These are phyloP conservation scores for Tetragnatha versicolor DNA, from an alignment of 1,140 invertebrate genomes.

Conservation along the genomic window DNA sequence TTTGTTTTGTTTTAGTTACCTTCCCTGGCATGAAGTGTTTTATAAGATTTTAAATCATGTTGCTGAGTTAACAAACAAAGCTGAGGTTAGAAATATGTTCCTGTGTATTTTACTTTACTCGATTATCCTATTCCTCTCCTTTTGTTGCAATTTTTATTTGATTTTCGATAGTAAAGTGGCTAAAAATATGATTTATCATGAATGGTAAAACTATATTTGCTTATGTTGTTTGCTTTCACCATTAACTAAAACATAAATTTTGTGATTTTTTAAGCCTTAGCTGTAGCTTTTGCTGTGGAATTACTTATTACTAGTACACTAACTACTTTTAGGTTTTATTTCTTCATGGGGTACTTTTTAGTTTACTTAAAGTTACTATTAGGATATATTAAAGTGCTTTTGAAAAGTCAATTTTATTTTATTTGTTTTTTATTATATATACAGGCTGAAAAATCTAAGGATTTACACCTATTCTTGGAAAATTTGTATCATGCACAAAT, in stretches of 20 bases:
- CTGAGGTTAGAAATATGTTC: slow-evolving; percentile 53
- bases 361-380: background rate
- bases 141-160: background rate
- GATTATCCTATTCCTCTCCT: background rate
- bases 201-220: background rate
- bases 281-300: no score
- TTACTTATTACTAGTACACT: no score
- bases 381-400: background rate
- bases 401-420: background rate
- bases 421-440: slow-evolving; percentile 27
- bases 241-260: no score
- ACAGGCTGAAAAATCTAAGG: slow-evolving; percentile 58
- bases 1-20: slow-evolving; percentile 71
- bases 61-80: slow-evolving; percentile 62
- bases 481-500: slow-evolving; percentile 73
- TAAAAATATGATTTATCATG: background rate
- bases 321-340: no score
- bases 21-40: slow-evolving; percentile 96
- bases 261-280: no score
- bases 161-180: background rate
- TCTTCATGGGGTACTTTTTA: background rate
- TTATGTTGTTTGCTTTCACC: no score
- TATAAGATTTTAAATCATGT: slow-evolving; percentile 73
- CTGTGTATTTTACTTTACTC: background rate
- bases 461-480: slow-evolving; percentile 72